Evolutionary conservation across 2,888 invertebrate genomes (phyloP), one percentile per base, ranked within the genome.

Genomic region (Teleiodes luculella): DNA sequence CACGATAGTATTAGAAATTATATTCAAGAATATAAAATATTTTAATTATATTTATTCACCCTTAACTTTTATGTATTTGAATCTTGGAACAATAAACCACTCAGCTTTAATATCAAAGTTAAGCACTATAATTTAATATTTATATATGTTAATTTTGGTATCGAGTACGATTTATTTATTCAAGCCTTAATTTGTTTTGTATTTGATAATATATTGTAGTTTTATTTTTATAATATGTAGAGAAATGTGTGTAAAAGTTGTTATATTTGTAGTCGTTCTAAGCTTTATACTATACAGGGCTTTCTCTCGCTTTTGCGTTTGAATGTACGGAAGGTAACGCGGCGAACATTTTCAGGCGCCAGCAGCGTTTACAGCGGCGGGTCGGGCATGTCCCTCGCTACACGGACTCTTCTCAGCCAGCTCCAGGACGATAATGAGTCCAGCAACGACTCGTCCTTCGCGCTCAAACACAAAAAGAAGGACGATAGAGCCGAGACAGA

Each of bases 381-480:
- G 62, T 78, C 83, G 62, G 80, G 80, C 37, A 76, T 87, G 68
- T 77, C 84, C 58, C 78, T 83, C 56, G 83, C 89, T 57, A 83
- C 87, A 69, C 76, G 90, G 52, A 88, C 90, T 24, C 69, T 90
- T 54, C 82, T 90, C 57, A 90, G 90, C 66, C 90, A 91, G 66
- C 80, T 90, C 55, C 90, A 90, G 67, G 91, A 91, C 72, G 90
- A 90, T 55, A 89, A 88, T 37, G 89, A 89, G 28, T 90, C 90
- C 36, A 90, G 90, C 73, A 90, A 89, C 74, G 90, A 90, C 69
- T 89, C 88, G 30, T 84, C 88, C 46, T 90, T 89, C 73, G 83
- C 87, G 59, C 78, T 87, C 57, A 81, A 75, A 62, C 66, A 82
- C 13, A 86, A 82, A 65, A 56, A 59, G 52, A 77, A 74, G 47